Base-by-base conservation (phyloP, 2,888 invertebrate species). In the Plagodis dolabraria region DNA sequence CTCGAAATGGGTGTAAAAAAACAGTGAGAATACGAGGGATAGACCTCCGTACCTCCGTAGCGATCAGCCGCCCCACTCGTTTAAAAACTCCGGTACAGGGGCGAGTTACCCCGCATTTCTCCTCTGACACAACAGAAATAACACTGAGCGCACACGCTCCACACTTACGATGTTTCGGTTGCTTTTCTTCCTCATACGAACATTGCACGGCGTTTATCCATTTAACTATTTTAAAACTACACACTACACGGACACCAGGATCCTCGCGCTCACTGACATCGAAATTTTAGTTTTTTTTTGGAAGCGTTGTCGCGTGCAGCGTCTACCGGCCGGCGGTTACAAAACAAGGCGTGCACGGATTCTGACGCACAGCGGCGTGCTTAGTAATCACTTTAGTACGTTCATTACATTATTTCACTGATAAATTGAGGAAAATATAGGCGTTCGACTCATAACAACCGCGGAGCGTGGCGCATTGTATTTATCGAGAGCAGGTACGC, bases 271-370 rank as follows among this genome's bases (percentile, higher is more conserved):
- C 86, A 84, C 87, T 85, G 87, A 91, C 91, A 92, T 91, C 82
- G 84, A 83, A 83, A 82, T 79, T 79, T 79, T 81, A 63, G 67
- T 80, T 81, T 85, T 85, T 88, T 85, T 84, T 83, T 79, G 78
- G 81, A 77, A 83, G 85, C 86, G 85, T 82, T 83, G 86, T 87
- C 95, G 80, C 95, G 95, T 80, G 95, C 94, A 57, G 95, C 95
- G 84, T 86, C 83, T 79, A 84, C 89, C 94, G 87, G 96, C 96
- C 77, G 96, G 96, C 65, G 95, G 96, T 54, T 65, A 53, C n/a
- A 60, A 63, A 63, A 61, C 65, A 60, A 64, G 74, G 74, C 74
- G 75, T 67, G 53, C 71, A 64, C 71, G 64, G 70, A 95, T 94
- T 64, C 94, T 94, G 59, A 57, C 65, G 95, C 94, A 73, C 87